Conservation (phyloP, 64 coral and sea anemone species). For the Montipora sp. region DNA sequence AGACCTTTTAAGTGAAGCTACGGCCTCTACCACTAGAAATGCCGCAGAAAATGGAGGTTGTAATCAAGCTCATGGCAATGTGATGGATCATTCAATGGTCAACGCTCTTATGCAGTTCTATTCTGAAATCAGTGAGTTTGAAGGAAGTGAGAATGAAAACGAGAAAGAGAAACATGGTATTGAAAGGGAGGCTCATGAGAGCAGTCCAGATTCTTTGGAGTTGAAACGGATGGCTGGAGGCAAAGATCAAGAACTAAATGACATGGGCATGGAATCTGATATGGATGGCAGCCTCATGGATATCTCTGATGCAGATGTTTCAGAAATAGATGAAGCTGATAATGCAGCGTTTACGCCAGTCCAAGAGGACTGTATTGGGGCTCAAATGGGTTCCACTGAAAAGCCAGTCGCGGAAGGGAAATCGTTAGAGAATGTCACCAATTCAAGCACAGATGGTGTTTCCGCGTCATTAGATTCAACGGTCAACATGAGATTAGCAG, state of each 20-base stretch:
- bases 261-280: conserved; percentile 2
- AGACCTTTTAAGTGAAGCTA: neutral
- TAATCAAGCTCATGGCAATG: neutral
- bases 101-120: conserved; percentile 12
- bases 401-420: neutral
- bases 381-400: neutral
- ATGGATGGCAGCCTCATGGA: neutral
- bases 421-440: neutral
- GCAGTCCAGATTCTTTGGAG: neutral
- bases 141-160: neutral
- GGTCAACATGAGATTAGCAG: neutral
- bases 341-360: neutral
- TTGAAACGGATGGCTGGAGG: neutral
- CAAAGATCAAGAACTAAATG: neutral
- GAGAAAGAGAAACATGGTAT: neutral
- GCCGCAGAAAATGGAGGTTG: neutral
- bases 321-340: neutral
- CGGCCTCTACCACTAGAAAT: neutral
- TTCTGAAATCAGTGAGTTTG: neutral
- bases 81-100: neutral
- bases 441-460: neutral
- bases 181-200: neutral
- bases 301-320: neutral
- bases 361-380: neutral
- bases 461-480: neutral